phyloP scores from a whole-genome alignment of 2,888 invertebrate species.

The Drosophila paramelanica region DNA sequence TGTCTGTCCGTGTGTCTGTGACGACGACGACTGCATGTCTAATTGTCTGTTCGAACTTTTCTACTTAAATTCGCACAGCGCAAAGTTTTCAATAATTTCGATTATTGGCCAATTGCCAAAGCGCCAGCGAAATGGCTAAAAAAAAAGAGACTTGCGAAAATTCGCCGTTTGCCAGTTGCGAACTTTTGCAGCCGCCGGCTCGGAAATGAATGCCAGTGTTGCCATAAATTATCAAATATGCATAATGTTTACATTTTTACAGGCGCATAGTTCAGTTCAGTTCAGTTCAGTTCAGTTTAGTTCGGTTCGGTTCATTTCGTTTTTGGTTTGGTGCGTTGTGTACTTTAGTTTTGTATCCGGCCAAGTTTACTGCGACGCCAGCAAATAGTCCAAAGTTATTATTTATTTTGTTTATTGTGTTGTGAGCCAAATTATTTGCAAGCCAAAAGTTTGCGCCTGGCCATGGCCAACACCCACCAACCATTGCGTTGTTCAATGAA shows the following conservation, averaged over 20 bases:
- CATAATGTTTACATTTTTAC: slow-evolving; percentile 81
- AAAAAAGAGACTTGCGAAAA: slow-evolving; percentile 42
- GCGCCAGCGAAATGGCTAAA: slow-evolving; percentile 21
- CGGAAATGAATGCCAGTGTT: slow-evolving; percentile 82
- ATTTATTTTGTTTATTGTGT: slow-evolving; percentile 82
- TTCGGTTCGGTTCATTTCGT: slow-evolving; percentile 1
- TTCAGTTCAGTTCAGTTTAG: neutral
- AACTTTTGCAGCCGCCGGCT: slow-evolving; percentile 53
- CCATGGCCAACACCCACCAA: slow-evolving; percentile 5
- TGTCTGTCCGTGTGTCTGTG: slow-evolving; percentile 44
- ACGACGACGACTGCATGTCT: slow-evolving; percentile 68
- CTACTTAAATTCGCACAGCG: slow-evolving; percentile 75
- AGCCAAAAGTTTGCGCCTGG: slow-evolving; percentile 64
- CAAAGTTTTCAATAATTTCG: slow-evolving; percentile 84
- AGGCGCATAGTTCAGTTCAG: slow-evolving; percentile 31
- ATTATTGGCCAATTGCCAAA: slow-evolving; percentile 83
- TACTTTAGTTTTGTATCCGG: slow-evolving; percentile 42
- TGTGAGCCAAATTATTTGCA: slow-evolving; percentile 81
- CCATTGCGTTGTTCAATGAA: slow-evolving; percentile 62
- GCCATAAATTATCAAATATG: slow-evolving; percentile 83
- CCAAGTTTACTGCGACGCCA: slow-evolving; percentile 72
- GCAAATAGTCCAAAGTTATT: slow-evolving; percentile 70
- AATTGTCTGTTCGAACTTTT: slow-evolving; percentile 68
- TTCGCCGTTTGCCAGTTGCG: slow-evolving; percentile 42
- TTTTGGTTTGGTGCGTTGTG: slow-evolving; percentile 15